Evolutionary conservation across 2,797 vertebrate species (phyloP), one percentile per base, ranked within the genome.

Genomic region (Hylomyscus alleni): DNA sequence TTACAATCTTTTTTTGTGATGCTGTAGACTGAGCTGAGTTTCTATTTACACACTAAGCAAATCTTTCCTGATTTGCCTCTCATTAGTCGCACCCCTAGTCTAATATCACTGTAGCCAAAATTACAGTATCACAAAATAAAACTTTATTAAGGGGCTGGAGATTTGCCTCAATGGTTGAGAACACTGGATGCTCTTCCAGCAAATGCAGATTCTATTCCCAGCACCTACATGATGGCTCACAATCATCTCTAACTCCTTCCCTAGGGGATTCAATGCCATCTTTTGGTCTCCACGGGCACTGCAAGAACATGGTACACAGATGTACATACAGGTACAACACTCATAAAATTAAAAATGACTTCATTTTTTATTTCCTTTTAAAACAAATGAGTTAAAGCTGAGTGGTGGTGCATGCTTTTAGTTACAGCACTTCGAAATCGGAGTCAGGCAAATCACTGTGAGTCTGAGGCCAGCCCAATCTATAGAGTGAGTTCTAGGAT

Each of bases 91-190:
- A 76, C 37, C 24, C 31, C 22, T 8, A 86, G 58, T 52, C n/a
- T 12, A n/a, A 65, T 58, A 58, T 72, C 29, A 94, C 91, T 75
- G 84, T 24, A 90, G 78, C 11, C 72, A 89, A 93, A 95, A 94
- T 86, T 81, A 94, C 0, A 92, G 34, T 73, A 82, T 88, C 52
- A 89, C 11, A 47, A 87, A n/a, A 50, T 37, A 47, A 95, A 81
- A 95, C 76, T 22, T 7, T 72, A 87, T 65, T 85, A 65, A 85
- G 50, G 24, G 34, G 60, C 44, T 85, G 3, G 62, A 85, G 44
- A 85, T 31, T 67, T n/a, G 44, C 44, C 19, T 84, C 58, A 65
- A 44, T 13, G 29, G 26, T 31, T 84, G 26, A 84, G 17, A 60
- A 22, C 52, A 56, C 54, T 37, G 34, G 54, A 40, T 60, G 81